Conservation (phyloP, 1,140 invertebrate genomes). For the Chionoecetes opilio region DNA sequence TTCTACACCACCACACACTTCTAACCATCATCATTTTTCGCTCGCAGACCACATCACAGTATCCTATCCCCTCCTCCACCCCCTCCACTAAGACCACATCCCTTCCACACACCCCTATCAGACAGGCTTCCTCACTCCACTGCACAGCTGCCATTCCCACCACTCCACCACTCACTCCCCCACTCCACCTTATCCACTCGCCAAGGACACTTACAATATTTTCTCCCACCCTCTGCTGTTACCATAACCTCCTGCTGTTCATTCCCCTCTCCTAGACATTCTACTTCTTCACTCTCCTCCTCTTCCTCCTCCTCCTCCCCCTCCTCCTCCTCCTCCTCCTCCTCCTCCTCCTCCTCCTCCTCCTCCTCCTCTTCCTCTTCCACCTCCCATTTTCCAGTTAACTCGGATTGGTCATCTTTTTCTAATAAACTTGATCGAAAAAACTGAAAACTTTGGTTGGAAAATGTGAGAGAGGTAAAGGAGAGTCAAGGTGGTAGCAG, state of each 20-base stretch:
- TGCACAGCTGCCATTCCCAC: not conserved
- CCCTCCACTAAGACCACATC: not conserved
- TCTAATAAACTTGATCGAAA: not conserved
- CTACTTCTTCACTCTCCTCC: not conserved
- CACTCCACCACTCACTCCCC: not conserved
- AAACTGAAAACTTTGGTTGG: too few relatives aligned
- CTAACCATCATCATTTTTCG: not conserved
- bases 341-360: not conserved
- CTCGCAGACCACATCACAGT: not conserved
- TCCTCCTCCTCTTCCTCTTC: too few relatives aligned
- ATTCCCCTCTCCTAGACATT: not conserved
- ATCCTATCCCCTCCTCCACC: not conserved
- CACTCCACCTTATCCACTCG: not conserved
- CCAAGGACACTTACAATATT: not conserved
- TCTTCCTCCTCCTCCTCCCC: not conserved
- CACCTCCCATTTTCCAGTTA: too few relatives aligned
- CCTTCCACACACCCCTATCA: not conserved
- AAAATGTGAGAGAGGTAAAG: too few relatives aligned
- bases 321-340: not conserved
- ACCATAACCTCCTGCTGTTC: not conserved
- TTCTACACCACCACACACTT: not conserved
- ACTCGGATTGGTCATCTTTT: too few relatives aligned
- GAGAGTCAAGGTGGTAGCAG: too few relatives aligned
- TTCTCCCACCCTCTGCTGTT: not conserved
- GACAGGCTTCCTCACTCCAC: slow-evolving; percentile 12